Conservation (phyloP, 2,888 invertebrate species). For the Drosophila fulvimacula region DNA sequence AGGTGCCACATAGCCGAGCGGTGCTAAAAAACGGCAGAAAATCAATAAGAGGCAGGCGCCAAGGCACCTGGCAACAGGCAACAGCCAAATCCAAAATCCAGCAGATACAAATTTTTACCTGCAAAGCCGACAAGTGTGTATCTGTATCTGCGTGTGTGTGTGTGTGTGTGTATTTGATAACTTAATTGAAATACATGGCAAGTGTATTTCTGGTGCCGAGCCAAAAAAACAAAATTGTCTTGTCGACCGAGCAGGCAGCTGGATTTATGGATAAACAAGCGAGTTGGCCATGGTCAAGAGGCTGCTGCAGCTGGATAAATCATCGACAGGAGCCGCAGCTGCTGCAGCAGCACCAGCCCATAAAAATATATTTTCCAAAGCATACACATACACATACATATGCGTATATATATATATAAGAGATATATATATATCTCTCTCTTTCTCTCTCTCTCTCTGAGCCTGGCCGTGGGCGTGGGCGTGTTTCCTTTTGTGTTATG, state of each 20-base stretch:
- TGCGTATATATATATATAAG: slow-evolving; percentile 12
- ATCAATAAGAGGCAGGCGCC: slow-evolving; percentile 69
- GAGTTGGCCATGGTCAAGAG: slow-evolving; percentile 64
- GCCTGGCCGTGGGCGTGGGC: slow-evolving; percentile 41
- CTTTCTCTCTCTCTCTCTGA: background rate
- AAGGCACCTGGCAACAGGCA: slow-evolving; percentile 71
- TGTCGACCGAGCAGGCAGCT: slow-evolving; percentile 33
- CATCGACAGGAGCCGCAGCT: slow-evolving; percentile 32
- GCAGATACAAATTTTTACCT: slow-evolving; percentile 39
- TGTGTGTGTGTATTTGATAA: slow-evolving; percentile 66
- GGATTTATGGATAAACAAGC: slow-evolving; percentile 75
- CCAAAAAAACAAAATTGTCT: slow-evolving; percentile 53
- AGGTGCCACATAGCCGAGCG: slow-evolving; percentile 23
- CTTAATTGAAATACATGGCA: slow-evolving; percentile 77
- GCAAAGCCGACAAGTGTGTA: slow-evolving; percentile 20
- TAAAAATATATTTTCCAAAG: slow-evolving; percentile 26
- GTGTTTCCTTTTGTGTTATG: slow-evolving; percentile 45
- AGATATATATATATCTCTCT: too few relatives aligned
- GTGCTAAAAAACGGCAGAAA: slow-evolving; percentile 53
- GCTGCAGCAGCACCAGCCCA: slow-evolving; percentile 16
- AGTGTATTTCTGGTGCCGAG: slow-evolving; percentile 53
- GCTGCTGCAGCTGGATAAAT: slow-evolving; percentile 46
- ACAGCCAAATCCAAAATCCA: slow-evolving; percentile 28
- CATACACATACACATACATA: slow-evolving; percentile 21
- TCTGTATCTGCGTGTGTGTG: slow-evolving; percentile 21